phyloP scores from a whole-genome alignment of 2,797 vertebrate genomes.

The Hozukius guyotensis region DNA sequence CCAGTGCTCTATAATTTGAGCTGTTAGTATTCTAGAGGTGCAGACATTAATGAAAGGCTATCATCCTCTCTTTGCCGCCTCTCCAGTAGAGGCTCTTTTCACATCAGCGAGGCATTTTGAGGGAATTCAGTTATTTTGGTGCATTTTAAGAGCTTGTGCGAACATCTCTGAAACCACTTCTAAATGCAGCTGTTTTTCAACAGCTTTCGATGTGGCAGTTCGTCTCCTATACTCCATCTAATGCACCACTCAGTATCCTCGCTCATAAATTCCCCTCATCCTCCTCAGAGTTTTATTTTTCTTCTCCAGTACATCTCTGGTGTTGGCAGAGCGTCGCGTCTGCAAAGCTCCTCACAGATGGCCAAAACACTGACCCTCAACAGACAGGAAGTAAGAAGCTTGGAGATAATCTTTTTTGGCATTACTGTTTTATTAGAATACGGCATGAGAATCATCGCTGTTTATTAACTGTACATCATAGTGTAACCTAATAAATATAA shows the following conservation, averaged over 20 bases:
- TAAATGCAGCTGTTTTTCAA: constrained; percentile 59
- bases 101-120: constrained; percentile 24
- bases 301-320: constrained; percentile 3
- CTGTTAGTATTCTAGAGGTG: constrained; percentile 32
- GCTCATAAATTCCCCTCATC: constrained; percentile 4
- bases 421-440: constrained; percentile 85
- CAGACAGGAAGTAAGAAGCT: constrained; percentile 43
- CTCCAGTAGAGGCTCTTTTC: constrained; percentile 42
- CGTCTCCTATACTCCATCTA: not conserved
- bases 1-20: constrained; percentile 33
- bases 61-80: constrained; percentile 36
- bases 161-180: constrained; percentile 53
- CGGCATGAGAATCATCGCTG: constrained; percentile 70
- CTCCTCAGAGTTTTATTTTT: constrained; percentile 24
- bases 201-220: constrained; percentile 27
- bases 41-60: constrained; percentile 43
- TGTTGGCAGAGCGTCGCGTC: constrained; percentile 4
- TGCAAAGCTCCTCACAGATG: constrained; percentile 27
- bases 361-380: constrained; percentile 5
- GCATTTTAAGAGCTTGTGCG: constrained; percentile 29
- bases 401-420: constrained; percentile 37
- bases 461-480: constrained; percentile 74
- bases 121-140: constrained; percentile 48
- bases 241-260: constrained; percentile 24
- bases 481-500: constrained; percentile 79